phyloP scores from a whole-genome alignment of 37 sponge, comb jelly and placozoan species.

The Oopsacas minuta region DNA sequence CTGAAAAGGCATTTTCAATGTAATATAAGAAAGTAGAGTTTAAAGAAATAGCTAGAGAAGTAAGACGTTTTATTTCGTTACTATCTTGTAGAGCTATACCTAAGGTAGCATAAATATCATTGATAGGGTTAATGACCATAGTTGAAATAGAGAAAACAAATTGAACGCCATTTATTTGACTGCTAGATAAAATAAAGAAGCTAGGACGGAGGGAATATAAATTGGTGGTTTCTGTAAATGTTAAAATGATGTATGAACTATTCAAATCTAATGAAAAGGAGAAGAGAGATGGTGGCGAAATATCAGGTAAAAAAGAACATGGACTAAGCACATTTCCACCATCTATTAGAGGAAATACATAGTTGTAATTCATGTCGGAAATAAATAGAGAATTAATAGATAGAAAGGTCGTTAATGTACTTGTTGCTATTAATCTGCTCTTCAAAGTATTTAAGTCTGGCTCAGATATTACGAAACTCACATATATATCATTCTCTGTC shows the following conservation, averaged over 20 bases:
- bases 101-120: constrained; percentile 37
- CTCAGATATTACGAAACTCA: constrained; percentile 32
- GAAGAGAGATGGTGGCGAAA: constrained; percentile 33
- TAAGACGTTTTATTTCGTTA: constrained; percentile 55
- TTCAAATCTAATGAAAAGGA: constrained; percentile 43
- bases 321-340: neutral
- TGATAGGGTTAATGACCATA: constrained; percentile 19
- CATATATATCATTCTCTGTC: constrained; percentile 45
- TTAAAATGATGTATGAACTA: constrained; percentile 34
- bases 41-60: constrained; percentile 41
- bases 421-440: constrained; percentile 32
- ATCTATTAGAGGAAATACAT: neutral
- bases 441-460: constrained; percentile 57
- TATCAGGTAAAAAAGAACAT: constrained; percentile 34
- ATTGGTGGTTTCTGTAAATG: constrained; percentile 59
- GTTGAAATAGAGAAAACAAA: constrained; percentile 41
- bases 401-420: constrained; percentile 28
- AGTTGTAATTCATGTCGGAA: constrained; percentile 58
- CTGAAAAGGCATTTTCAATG: constrained; percentile 27
- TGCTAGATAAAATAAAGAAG: constrained; percentile 28
- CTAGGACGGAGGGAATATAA: constrained; percentile 42
- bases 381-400: constrained; percentile 30
- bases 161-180: constrained; percentile 7
- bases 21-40: constrained; percentile 43
- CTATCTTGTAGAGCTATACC: constrained; percentile 46